These are phyloP conservation scores for Pao palembangensis DNA, from an alignment of 2,113 vertebrate species.

Conservation along the genomic window DNA sequence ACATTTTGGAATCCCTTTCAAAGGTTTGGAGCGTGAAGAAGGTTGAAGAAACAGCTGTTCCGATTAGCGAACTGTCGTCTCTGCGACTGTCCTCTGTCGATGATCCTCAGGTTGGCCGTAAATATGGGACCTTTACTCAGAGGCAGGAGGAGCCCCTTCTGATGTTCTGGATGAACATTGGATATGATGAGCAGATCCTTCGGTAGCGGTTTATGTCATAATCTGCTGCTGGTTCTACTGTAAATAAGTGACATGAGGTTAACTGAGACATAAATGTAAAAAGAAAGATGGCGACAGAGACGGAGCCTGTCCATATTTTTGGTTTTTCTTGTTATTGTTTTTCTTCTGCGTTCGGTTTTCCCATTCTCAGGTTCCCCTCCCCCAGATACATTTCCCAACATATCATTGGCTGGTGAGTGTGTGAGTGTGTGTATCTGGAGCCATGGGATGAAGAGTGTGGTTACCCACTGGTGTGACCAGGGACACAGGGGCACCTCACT, in stretches of 20 bases:
- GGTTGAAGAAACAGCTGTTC: too few relatives aligned
- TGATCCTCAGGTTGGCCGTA: too few relatives aligned
- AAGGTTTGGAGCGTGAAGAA: too few relatives aligned
- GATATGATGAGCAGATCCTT: neutral
- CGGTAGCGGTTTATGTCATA: neutral
- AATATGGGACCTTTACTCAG: neutral
- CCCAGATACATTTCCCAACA: slow-evolving; percentile 57
- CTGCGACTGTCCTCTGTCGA: too few relatives aligned
- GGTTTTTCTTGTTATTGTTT: slow-evolving; percentile 60
- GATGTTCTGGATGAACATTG: neutral
- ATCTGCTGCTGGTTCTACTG: neutral
- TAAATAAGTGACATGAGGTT: too few relatives aligned
- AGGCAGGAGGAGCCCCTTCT: neutral
- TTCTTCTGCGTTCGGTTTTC: slow-evolving; percentile 50
- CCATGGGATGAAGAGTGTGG: slow-evolving; percentile 59
- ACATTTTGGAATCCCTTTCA: too few relatives aligned
- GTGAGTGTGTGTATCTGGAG: slow-evolving; percentile 53
- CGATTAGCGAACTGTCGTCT: neutral
- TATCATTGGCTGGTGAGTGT: slow-evolving; percentile 61
- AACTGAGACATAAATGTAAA: neutral
- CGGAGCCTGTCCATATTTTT: slow-evolving; percentile 38
- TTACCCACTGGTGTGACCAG: slow-evolving; percentile 60
- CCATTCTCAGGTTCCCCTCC: slow-evolving; percentile 69
- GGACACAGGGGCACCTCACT: slow-evolving; percentile 63
- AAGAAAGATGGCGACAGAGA: slow-evolving; percentile 17